Conservation (phyloP, 2,113 vertebrate genomes). For the Noturus placidus region DNA sequence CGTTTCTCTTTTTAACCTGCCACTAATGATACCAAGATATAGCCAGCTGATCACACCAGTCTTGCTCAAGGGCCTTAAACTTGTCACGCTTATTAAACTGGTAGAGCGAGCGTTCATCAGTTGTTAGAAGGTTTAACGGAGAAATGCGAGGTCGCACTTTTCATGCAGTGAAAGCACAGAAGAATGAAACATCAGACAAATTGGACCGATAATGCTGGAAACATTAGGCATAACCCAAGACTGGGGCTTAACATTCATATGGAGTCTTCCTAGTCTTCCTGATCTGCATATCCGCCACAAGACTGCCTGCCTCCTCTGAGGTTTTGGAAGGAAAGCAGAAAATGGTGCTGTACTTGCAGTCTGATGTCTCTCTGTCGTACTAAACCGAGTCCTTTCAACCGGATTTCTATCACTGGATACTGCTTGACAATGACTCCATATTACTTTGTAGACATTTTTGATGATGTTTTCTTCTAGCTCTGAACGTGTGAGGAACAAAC, state of each 20-base stretch:
- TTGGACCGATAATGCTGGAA: slow-evolving; percentile 10
- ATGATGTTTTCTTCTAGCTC: neutral
- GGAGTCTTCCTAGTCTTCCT: slow-evolving; percentile 51
- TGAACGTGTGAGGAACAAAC: neutral
- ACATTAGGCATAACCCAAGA: slow-evolving; percentile 23
- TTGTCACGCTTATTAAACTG: slow-evolving; percentile 4
- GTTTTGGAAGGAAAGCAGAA: slow-evolving; percentile 6
- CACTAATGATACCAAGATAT: neutral
- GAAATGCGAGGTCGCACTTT: neutral
- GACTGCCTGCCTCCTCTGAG: slow-evolving; percentile 38
- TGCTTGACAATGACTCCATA: neutral
- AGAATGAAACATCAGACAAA: neutral
- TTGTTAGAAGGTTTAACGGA: slow-evolving; percentile 1
- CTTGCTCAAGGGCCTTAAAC: neutral
- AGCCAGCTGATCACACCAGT: neutral
- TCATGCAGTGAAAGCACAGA: neutral
- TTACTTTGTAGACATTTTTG: neutral
- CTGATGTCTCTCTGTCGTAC: slow-evolving; percentile 16
- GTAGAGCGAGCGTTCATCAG: neutral
- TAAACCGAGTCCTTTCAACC: neutral
- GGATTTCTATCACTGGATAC: neutral
- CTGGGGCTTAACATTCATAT: slow-evolving; percentile 56
- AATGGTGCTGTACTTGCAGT: slow-evolving; percentile 6
- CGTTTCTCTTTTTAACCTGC: slow-evolving; percentile 11
- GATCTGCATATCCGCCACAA: slow-evolving; percentile 56